Evolutionary conservation across 2,888 invertebrate genomes (phyloP).

Genomic region (Andrena fulva): DNA sequence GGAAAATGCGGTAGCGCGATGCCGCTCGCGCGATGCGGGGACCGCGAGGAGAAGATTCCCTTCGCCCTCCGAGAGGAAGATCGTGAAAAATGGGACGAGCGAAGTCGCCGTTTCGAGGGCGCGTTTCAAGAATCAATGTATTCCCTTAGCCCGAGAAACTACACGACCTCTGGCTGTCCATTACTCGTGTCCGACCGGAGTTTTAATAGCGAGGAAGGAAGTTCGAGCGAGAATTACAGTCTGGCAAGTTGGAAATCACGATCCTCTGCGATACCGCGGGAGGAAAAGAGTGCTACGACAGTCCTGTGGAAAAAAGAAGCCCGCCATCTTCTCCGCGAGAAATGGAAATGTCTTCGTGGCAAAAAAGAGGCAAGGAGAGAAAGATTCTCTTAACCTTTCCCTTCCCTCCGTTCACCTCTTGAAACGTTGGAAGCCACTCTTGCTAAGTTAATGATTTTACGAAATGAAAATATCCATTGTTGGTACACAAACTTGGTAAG

Average conservation of each 20-base stretch:
- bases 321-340: neutral
- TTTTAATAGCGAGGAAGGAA: neutral
- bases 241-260: neutral
- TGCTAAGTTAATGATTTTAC: constrained; percentile 23
- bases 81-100: neutral
- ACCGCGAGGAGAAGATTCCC: constrained; percentile 17
- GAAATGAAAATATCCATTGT: constrained; percentile 33
- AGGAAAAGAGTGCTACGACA: neutral
- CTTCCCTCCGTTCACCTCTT: neutral
- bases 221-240: neutral
- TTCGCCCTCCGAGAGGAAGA: constrained; percentile 4
- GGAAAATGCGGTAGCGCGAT: constrained; percentile 29
- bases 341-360: neutral
- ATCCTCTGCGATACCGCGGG: neutral
- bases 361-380: neutral
- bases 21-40: neutral
- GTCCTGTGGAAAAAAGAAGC: neutral
- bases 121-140: constrained; percentile 1
- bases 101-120: neutral
- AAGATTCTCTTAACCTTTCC: neutral
- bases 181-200: neutral
- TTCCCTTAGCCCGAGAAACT: constrained; percentile 7
- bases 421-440: neutral
- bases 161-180: neutral
- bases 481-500: neutral